Evolutionary conservation across 2,113 vertebrate species (phyloP), one percentile per base, ranked within the genome.

Genomic region (Oenanthe oenanthe): DNA sequence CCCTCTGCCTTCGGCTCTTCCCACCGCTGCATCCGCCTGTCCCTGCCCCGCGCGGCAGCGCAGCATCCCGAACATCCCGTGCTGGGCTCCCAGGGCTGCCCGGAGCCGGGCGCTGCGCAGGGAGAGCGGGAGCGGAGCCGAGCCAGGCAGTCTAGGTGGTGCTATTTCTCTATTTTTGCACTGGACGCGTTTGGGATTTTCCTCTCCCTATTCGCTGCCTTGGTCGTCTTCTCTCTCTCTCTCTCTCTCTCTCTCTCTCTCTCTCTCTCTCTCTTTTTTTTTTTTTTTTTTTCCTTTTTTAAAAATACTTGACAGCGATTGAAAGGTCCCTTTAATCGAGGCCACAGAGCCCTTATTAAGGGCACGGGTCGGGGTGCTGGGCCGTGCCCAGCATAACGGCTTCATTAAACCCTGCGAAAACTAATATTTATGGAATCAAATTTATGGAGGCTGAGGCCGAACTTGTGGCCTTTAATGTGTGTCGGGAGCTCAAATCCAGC

Each of bases 251-350:
- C 13, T 12, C 12, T 28, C 6, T 31, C 26, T 32, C 38, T 5
- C 45, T 20, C 45, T 21, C 45, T 36, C 34, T 36, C 34, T 36
- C 34, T 24, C 83, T 88, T 95, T 95, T 96, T 95, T 95, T 98
- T 98, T 98, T 98, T 97, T 96, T 70, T 89, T 56, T 96, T 97
- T 97, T 96, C 93, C 93, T 95, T 98, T 98, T 98, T 97, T 98
- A 98, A 98, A 98, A 98, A 98, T 98, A 98, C 98, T 98, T 98
- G 97, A 97, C 97, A 98, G 97, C 98, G 97, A 97, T 98, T 98
- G 97, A 98, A 98, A 98, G 98, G 97, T 97, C 97, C 98, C 98
- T 98, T 98, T 96, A 96, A 96, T 96, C 95, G 95, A 96, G 95
- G 95, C 94, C 93, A 96, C 96, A 95, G 95, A 96, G 96, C 97